Evolutionary conservation across 2,113 vertebrate species (phyloP).

Genomic region (Archilochus colubris): DNA sequence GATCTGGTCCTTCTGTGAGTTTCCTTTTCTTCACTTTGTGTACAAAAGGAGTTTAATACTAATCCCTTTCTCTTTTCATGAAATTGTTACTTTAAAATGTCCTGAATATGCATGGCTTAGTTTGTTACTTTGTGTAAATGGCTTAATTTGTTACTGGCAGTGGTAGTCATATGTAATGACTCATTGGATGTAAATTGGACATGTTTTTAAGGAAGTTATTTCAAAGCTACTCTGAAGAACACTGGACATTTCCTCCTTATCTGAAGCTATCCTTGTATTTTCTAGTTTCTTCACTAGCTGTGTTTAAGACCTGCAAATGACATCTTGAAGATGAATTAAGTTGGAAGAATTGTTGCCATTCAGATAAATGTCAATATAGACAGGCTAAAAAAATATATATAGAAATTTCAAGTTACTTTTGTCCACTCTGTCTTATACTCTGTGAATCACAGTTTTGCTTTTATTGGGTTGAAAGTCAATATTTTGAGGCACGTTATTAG

Average conservation of each 20-base stretch:
- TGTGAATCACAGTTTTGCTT: neutral
- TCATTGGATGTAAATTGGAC: conserved; percentile 25
- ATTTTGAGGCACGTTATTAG: neutral
- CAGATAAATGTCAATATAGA: neutral
- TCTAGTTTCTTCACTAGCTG: neutral
- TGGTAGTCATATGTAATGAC: neutral
- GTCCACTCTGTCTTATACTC: neutral
- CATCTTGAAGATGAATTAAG: neutral
- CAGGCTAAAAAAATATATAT: neutral
- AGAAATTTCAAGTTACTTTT: neutral
- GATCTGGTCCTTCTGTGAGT: conserved; percentile 39
- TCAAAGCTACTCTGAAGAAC: conserved; percentile 11
- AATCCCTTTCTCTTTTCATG: conserved; percentile 18
- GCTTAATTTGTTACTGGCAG: conserved; percentile 11
- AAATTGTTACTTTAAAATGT: neutral
- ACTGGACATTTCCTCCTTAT: neutral
- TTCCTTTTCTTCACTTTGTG: conserved; percentile 47
- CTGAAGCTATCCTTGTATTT: neutral
- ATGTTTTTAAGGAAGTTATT: conserved; percentile 43
- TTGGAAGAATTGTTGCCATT: neutral
- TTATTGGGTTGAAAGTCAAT: neutral
- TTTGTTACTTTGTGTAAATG: conserved; percentile 4
- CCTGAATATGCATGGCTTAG: conserved; percentile 26
- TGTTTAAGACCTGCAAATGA: neutral
- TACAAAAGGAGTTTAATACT: neutral